phyloP scores from a whole-genome alignment of 1,140 invertebrate species.

The Vanessa tameamea region DNA sequence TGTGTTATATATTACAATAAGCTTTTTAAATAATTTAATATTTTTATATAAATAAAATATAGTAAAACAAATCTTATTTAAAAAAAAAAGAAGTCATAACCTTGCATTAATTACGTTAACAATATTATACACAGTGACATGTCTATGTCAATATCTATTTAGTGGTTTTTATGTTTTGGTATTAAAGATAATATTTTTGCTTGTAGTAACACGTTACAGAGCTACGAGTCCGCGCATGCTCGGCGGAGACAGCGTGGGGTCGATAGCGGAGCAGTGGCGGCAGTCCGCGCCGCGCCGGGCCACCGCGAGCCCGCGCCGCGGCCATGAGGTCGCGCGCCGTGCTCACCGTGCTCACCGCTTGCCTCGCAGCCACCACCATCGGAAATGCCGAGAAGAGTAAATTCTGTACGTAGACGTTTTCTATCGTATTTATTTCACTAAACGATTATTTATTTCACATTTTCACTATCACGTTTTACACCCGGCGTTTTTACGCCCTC shows the following conservation, averaged over 20 bases:
- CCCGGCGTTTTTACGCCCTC: constrained; percentile 47
- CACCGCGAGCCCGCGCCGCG: constrained; percentile 59
- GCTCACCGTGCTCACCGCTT: constrained; percentile 51
- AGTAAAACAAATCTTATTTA: too few species aligned
- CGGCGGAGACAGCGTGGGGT: constrained; percentile 45
- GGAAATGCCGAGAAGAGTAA: constrained; percentile 75
- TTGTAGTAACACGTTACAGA: constrained; percentile 38
- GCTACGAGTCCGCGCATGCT: constrained; percentile 42
- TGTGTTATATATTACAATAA: too few species aligned
- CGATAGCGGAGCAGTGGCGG: constrained; percentile 43
- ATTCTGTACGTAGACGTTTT: constrained; percentile 67
- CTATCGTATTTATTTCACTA: background rate
- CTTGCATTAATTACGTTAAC: too few species aligned
- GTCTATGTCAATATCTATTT: too few species aligned
- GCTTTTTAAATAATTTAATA: too few species aligned
- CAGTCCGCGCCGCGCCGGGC: constrained; percentile 74
- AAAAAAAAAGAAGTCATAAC: too few species aligned
- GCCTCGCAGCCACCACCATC: constrained; percentile 46
- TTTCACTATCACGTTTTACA: constrained; percentile 3
- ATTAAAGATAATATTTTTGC: constrained; percentile 2
- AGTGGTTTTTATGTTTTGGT: background rate
- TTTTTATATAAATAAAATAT: too few species aligned
- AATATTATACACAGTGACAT: too few species aligned
- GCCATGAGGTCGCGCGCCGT: constrained; percentile 68
- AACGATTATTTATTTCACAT: background rate